Evolutionary conservation across 1,140 invertebrate species (phyloP).

Genomic region (Pogonomyrmex californicus): DNA sequence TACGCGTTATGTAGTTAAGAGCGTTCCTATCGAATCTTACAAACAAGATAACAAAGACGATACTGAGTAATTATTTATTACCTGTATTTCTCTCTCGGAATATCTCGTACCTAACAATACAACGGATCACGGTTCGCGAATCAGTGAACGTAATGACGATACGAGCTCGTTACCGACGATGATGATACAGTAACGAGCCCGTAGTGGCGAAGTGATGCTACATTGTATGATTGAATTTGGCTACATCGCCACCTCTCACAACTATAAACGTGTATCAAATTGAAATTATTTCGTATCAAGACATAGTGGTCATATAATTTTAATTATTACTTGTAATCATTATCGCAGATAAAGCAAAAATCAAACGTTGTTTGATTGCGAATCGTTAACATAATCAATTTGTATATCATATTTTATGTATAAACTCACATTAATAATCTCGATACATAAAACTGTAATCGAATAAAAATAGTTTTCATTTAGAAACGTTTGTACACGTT

Average conservation of each 20-base stretch:
- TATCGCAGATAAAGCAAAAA: background rate
- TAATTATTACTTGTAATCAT: constrained; percentile 30
- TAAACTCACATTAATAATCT: background rate
- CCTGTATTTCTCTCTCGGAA: constrained; percentile 11
- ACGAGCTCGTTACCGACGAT: constrained; percentile 70
- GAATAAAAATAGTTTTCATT: background rate
- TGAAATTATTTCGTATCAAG: constrained; percentile 52
- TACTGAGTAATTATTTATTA: constrained; percentile 46
- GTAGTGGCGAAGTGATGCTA: constrained; percentile 44
- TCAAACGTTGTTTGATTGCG: too few species aligned
- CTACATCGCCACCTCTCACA: constrained; percentile 14
- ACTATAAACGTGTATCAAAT: constrained; percentile 27
- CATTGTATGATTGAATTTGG: constrained; percentile 52
- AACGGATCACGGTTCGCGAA: constrained; percentile 52
- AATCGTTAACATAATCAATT: background rate
- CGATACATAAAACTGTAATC: background rate
- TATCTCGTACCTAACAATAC: constrained; percentile 52
- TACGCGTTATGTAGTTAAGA: background rate
- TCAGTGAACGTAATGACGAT: constrained; percentile 69
- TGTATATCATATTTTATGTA: background rate
- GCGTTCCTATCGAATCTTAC: constrained; percentile 3
- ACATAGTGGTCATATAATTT: constrained; percentile 30
- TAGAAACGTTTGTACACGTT: background rate
- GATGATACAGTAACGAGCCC: constrained; percentile 67
- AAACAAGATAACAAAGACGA: constrained; percentile 32